phyloP scores from a whole-genome alignment of 2,113 vertebrate genomes.

The Anser cygnoides region DNA sequence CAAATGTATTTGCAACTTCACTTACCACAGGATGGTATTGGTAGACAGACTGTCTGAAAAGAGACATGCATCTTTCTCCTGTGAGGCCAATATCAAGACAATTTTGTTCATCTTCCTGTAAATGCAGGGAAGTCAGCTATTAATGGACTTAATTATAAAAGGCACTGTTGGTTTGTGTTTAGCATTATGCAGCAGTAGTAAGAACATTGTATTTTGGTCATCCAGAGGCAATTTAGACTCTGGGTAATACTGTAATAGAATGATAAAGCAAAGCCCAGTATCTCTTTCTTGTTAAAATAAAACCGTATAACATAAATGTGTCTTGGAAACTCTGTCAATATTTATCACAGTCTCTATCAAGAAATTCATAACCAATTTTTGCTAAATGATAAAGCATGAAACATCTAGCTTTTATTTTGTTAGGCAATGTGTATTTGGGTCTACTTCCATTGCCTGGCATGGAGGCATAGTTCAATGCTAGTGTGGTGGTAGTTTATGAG shows the following conservation, averaged over 20 bases:
- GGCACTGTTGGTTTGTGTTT: conserved; percentile 35
- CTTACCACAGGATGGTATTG: conserved; percentile 33
- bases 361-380: not conserved
- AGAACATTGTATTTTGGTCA: not conserved
- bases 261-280: not conserved
- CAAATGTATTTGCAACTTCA: conserved; percentile 50
- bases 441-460: not conserved
- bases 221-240: not conserved
- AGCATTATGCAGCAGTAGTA: conserved; percentile 29
- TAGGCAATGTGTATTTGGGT: not conserved
- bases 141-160: conserved; percentile 68
- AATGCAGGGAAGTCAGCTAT: conserved; percentile 54
- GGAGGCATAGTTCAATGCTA: not conserved
- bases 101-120: conserved; percentile 68
- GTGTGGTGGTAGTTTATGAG: not conserved
- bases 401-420: not conserved
- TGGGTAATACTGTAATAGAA: not conserved
- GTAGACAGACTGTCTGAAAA: conserved; percentile 55
- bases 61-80: conserved; percentile 21
- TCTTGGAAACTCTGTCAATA: not conserved
- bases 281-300: not conserved
- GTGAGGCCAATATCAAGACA: not conserved
- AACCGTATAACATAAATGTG: not conserved
- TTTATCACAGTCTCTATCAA: not conserved
- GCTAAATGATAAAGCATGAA: not conserved